Evolutionary conservation across 2,797 vertebrate species (phyloP), one percentile per base, ranked within the genome.

Genomic region (Sardinella longiceps): DNA sequence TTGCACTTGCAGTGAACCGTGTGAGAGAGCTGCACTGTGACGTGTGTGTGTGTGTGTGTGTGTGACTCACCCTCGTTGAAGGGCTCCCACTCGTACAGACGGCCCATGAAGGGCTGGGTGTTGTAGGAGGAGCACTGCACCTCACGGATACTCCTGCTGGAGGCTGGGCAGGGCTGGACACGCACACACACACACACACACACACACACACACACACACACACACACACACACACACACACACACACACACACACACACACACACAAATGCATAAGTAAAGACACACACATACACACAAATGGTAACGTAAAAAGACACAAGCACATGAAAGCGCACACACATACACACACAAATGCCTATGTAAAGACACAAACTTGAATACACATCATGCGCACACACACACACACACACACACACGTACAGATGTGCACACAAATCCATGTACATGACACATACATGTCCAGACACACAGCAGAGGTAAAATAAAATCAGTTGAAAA

Each of bases 11-110:
- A 60, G 5, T 60, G n/a, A 60, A 60, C 58, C 9, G n/a, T 53
- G 51, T 23, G 51, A 5, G 51, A 5, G 48, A 3, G 12, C 15
- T 56, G 53, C 20, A 20, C 43, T 23, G 20, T 56, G 53, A 23
- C n/a, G 60, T 30, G 28, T 25, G 25, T 66, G 60, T 66, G 28
- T 3, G 9, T 66, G 25, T 30, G 53, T 74, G 15, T 81, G 39
- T 39, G 45, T 28, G 66, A 63, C 96, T 95, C 95, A 99, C 98
- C 97, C 92, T 99, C 98, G 48, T 95, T 96, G 91, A 99, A 99
- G 66, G 98, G 97, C 66, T 99, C 97, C 98, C 98, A 99, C 87
- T 98, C 95, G 86, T 99, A 99, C 88, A 98, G 93, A 81, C 97
- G 93, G 48, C 98, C 97, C 98, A 99, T 98, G 94, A 99, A 99